phyloP scores from a whole-genome alignment of 92 coral and sea anemone genomes.

The Plumapathes pennacea region DNA sequence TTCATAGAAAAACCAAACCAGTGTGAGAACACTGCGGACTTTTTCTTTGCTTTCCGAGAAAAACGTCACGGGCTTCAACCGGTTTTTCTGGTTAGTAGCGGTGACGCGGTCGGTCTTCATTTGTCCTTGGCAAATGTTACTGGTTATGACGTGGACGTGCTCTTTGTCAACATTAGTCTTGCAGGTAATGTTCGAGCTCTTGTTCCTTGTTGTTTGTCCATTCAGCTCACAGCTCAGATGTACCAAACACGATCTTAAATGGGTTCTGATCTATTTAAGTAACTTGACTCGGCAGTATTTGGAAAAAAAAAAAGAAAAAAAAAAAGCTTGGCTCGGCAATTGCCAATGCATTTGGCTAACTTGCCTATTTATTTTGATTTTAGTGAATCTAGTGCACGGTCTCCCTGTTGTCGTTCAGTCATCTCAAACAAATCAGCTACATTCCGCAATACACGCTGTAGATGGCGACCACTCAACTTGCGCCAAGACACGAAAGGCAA shows the following conservation, averaged over 20 bases:
- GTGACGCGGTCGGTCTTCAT: background rate
- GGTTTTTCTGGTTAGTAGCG: background rate
- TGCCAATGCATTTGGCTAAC: no score
- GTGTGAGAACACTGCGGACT: background rate
- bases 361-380: no score
- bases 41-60: conserved; percentile 3
- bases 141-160: background rate
- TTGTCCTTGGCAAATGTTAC: conserved; percentile 1
- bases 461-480: conserved; percentile 10
- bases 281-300: background rate
- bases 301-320: no score
- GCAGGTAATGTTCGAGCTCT: no score
- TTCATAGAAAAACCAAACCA: background rate
- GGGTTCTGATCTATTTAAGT: background rate
- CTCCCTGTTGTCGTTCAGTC: no score
- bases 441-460: conserved; percentile 2
- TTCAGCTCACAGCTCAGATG: background rate
- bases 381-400: no score
- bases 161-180: no score
- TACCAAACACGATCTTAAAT: background rate
- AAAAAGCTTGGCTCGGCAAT: no score
- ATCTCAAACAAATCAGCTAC: no score
- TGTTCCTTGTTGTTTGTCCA: background rate
- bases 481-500: conserved; percentile 1
- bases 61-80: background rate